Evolutionary conservation across 2,888 invertebrate species (phyloP), one percentile per base, ranked within the genome.

Genomic region (Andrena camellia): DNA sequence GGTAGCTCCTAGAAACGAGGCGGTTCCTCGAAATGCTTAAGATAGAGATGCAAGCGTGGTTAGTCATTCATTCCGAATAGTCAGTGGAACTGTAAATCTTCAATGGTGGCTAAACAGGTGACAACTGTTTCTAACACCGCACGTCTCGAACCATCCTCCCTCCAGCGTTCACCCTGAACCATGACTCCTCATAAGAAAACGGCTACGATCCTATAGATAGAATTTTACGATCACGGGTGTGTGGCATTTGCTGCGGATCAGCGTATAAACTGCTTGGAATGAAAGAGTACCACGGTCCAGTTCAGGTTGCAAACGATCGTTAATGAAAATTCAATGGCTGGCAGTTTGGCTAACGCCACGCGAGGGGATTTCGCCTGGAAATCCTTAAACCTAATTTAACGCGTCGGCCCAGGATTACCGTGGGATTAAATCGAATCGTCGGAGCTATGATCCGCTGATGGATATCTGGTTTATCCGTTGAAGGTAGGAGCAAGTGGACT

Each of bases 381-480:
- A 72, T 60, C 23, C 59, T 77, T 78, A 23, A 62, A 54, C n/a
- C 52, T 62, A 62, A 78, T 78, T 62, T 66, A 62, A 54, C 75
- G 75, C 50, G 33, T 7, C 29, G 31, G 48, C 10, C 13, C 26
- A 2, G 60, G 66, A 75, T 75, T 67, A 67, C 23, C 3, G 6
- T 54, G 8, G 52, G 78, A 78, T 78, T 54, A 75, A 17, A 23
- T 20, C 42, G 60, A 42, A 42, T 42, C 35, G 23, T 31, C 23
- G 57, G 52, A 48, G 60, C 68, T 68, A 68, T 48, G 74, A 67
- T 23, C 50, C 64, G 59, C 31, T 26, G 78, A 78, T 52, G 66
- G 23, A 67, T 42, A 42, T 67, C 52, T 67, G 35, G 29, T 20
- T 73, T 26, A 48, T 17, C 13, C 59, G 42, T 29, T 0, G 26